phyloP scores from a whole-genome alignment of 2,888 invertebrate species.

The Conistra vaccinii region DNA sequence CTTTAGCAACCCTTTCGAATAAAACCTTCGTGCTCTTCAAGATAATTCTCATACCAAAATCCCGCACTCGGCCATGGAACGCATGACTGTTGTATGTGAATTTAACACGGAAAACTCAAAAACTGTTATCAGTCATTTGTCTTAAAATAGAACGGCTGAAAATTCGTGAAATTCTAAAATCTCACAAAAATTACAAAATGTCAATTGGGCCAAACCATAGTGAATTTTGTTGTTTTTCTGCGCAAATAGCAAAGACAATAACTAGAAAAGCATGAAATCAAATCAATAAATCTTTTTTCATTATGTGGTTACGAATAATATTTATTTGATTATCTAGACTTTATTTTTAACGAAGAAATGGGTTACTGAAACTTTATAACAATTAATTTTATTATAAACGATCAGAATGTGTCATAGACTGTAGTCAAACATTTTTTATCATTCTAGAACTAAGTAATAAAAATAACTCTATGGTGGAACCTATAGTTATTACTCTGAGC shows the following conservation, averaged over 20 bases:
- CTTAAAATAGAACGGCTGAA: conserved; percentile 88
- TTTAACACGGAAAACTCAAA: conserved; percentile 75
- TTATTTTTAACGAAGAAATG: neutral
- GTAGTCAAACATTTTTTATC: neutral
- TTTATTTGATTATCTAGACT: neutral
- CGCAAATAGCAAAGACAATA: conserved; percentile 63
- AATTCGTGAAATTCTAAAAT: conserved; percentile 81
- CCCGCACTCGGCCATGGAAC: conserved; percentile 69
- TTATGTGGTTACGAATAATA: neutral
- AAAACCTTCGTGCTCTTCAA: conserved; percentile 74
- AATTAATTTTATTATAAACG: too few relatives aligned
- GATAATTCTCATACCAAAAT: conserved; percentile 74
- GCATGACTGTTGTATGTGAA: conserved; percentile 73
- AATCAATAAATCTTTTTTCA: conserved; percentile 44
- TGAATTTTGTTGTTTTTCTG: conserved; percentile 65
- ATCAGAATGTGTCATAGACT: neutral
- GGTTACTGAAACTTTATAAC: neutral
- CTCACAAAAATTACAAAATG: conserved; percentile 80
- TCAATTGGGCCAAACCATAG: conserved; percentile 76
- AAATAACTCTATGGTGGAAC: neutral
- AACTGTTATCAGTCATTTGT: conserved; percentile 87
- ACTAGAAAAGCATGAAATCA: conserved; percentile 9
- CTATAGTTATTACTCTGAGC: too few relatives aligned
- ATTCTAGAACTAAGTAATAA: too few relatives aligned
- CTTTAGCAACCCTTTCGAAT: conserved; percentile 69